Evolutionary conservation across 2,113 vertebrate species (phyloP).

Genomic region (Melanotaenia duboulayi): DNA sequence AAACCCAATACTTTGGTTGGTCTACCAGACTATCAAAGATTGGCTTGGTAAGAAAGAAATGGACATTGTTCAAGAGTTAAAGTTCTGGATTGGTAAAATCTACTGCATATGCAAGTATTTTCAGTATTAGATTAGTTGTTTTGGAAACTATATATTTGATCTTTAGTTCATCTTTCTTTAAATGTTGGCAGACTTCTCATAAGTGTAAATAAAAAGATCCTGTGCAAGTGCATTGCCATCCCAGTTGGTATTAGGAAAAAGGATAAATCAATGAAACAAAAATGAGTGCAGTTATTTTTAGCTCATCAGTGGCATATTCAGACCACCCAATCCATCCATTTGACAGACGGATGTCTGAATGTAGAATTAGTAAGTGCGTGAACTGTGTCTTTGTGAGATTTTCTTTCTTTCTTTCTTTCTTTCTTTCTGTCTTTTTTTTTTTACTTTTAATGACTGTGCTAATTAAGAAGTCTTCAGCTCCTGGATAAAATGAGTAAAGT

Average conservation of each 20-base stretch:
- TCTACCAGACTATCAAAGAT: no score
- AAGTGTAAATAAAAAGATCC: neutral
- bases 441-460: constrained; percentile 66
- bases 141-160: neutral
- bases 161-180: neutral
- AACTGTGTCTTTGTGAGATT: constrained; percentile 43
- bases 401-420: neutral
- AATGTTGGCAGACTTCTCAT: neutral
- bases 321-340: constrained; percentile 53
- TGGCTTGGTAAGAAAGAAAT: no score
- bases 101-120: no score
- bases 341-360: constrained; percentile 50
- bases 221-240: constrained; percentile 9
- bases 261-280: constrained; percentile 51
- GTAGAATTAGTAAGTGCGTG: constrained; percentile 45
- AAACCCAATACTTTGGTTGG: no score
- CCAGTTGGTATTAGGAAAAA: constrained; percentile 26
- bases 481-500: constrained; percentile 38
- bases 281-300: constrained; percentile 57
- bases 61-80: no score
- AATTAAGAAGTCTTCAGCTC: constrained; percentile 63
- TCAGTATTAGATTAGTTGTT: no score
- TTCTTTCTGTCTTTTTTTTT: no score
- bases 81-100: no score
- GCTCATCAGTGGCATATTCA: constrained; percentile 55